Conservation (phyloP, 2,797 vertebrate genomes). For the Rhinogobio ventralis region DNA sequence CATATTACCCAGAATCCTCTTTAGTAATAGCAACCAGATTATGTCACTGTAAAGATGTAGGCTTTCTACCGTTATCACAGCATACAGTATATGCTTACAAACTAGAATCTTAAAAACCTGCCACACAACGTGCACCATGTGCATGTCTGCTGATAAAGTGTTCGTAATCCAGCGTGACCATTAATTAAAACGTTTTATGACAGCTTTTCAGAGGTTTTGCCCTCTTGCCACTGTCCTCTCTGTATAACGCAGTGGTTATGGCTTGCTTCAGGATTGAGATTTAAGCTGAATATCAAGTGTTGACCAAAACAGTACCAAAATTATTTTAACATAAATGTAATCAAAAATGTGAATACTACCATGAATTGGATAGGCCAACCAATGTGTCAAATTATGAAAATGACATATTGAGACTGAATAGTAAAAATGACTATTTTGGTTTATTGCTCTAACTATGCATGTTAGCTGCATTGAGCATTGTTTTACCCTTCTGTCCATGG, state of each 20-base stretch:
- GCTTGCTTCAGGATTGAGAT: background rate
- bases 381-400: background rate
- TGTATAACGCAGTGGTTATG: background rate
- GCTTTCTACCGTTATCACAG: background rate
- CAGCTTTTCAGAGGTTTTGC: constrained; percentile 12
- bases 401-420: background rate
- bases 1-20: background rate
- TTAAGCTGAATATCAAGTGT: background rate
- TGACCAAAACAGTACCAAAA: background rate
- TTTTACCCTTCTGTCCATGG: background rate
- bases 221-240: background rate
- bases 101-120: background rate
- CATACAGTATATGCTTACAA: background rate
- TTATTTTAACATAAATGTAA: background rate
- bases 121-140: background rate
- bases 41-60: background rate
- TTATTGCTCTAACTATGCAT: background rate
- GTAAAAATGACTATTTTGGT: background rate
- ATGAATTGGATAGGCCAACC: background rate
- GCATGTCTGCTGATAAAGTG: constrained; percentile 24
- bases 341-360: background rate
- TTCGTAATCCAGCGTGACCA: constrained; percentile 21
- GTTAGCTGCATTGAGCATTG: background rate
- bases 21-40: background rate
- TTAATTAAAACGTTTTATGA: constrained; percentile 22